Percentiles rank a stretch among this genome's conserved stretches.
phyloP scores from a whole-genome alignment of 1,140 invertebrate species.

The Nebria ingens region DNA sequence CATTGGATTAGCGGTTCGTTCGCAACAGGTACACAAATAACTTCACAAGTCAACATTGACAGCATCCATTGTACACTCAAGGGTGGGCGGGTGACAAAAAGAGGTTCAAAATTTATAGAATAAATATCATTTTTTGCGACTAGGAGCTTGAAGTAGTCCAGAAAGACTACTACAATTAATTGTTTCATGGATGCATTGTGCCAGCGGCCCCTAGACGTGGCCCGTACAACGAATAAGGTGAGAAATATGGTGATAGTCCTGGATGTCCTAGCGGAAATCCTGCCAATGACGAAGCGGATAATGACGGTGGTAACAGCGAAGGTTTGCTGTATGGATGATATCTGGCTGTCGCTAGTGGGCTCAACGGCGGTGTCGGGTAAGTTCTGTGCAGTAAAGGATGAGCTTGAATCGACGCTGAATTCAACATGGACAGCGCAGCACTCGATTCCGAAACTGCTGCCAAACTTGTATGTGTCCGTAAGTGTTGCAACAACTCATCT shows the following conservation, averaged over 20 bases:
- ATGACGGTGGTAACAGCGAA: slow-evolving; percentile 46
- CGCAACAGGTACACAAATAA: neutral
- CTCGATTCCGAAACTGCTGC: slow-evolving; percentile 36
- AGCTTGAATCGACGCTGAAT: slow-evolving; percentile 41
- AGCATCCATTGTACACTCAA: neutral
- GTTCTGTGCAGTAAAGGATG: slow-evolving; percentile 60
- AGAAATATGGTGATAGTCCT: slow-evolving; percentile 64
- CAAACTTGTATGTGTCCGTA: slow-evolving; percentile 70
- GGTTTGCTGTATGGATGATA: slow-evolving; percentile 83
- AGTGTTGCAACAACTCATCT: slow-evolving; percentile 82
- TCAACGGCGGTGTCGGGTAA: slow-evolving; percentile 81
- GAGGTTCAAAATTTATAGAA: slow-evolving; percentile 1
- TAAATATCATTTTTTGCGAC: slow-evolving; percentile 20
- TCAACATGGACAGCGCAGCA: slow-evolving; percentile 41
- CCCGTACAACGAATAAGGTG: slow-evolving; percentile 78
- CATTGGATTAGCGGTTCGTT: neutral
- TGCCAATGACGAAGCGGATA: slow-evolving; percentile 43
- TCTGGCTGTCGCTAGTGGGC: slow-evolving; percentile 64
- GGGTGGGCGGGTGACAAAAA: neutral
- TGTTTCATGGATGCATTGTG: slow-evolving; percentile 45
- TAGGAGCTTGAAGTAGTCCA: slow-evolving; percentile 15
- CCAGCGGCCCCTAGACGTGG: slow-evolving; percentile 64
- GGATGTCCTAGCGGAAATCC: slow-evolving; percentile 55
- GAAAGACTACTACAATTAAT: neutral
- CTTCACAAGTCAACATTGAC: slow-evolving; percentile 3